phyloP scores from a whole-genome alignment of 2,113 vertebrate species.

The Upupa epops region DNA sequence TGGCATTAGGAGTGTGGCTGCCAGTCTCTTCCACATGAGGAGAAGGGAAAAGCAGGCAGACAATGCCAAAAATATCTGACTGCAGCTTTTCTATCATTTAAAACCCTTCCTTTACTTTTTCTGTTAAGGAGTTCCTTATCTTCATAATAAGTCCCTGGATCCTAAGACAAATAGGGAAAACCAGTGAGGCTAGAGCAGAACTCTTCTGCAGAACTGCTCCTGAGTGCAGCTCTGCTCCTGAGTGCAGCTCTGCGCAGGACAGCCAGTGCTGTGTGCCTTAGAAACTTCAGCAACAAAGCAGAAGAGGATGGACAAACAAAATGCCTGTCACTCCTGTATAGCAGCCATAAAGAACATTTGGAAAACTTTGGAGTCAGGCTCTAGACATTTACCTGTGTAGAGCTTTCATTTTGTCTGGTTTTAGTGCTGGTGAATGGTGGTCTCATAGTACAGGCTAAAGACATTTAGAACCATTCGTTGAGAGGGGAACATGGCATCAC shows the following conservation, averaged over 20 bases:
- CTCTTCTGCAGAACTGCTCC: background rate
- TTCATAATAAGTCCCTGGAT: no score
- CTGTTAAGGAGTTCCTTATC: no score
- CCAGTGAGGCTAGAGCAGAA: background rate
- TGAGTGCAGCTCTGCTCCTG: background rate
- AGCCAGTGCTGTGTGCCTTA: rapidly evolving
- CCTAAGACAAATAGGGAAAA: background rate
- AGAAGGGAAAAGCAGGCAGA: no score
- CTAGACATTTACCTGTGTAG: background rate
- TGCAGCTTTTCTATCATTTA: no score
- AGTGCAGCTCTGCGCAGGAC: background rate
- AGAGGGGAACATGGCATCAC: background rate
- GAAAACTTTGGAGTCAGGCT: background rate
- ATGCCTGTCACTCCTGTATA: background rate
- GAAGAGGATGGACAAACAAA: background rate
- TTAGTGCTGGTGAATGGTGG: background rate
- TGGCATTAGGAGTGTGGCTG: no score
- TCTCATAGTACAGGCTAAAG: background rate
- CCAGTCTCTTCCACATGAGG: no score
- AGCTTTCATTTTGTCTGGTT: background rate
- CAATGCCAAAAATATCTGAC: no score
- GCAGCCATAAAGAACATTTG: background rate
- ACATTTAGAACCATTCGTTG: background rate
- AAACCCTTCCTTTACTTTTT: no score
- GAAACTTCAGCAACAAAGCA: background rate